Base-by-base conservation (phyloP, 1,140 invertebrate genomes). In the honey bee (Apis mellifera) region DNA sequence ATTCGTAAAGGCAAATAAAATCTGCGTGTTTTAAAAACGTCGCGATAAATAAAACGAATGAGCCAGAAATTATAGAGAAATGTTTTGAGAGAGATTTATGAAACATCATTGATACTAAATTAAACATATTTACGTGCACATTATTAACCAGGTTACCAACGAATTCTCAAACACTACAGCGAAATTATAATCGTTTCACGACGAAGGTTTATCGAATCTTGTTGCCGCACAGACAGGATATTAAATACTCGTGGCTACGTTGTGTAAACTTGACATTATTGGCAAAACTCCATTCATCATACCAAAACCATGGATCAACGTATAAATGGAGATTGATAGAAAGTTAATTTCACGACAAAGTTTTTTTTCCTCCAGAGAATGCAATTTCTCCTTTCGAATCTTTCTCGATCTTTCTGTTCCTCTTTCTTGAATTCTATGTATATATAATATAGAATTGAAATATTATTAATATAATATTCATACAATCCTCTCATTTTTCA, bases 171-270 rank as follows among this genome's bases (percentile, higher is more conserved):
- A 80, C 70, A 73, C 23, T 60, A 13, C 68, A 15, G 48, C n/a
- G 23, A 42, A 42, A 52, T 50, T 66, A 55, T 81, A 81, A 81
- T 76, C 60, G 54, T 68, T 59, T 52, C 72, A 60, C 48, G 72
- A 32, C 71, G 15, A 66, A 81, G 64, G 79, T 68, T 68, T 76
- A 81, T 81, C 79, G 79, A 76, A 32, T 76, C 54, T 76, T 76
- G 79, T 7, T 70, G 12, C 21, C 21, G 13, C 62, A 21, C 62
- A 48, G 78, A 9, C 71, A 65, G 79, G 72, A 75, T 81, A 68
- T 76, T 75, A 81, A 75, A 42, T 5, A 42, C 64, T 66, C 72
- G 42, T 15, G 19, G 23, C 60, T 21, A 19, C 42, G 66, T 68
- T 75, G 60, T 54, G 59, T 32, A 81, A 75, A 81, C 62, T 68